Percentiles rank a stretch among this genome's conserved stretches.
phyloP scores from a whole-genome alignment of 2,113 vertebrate species.

The Peromyscus californicus region DNA sequence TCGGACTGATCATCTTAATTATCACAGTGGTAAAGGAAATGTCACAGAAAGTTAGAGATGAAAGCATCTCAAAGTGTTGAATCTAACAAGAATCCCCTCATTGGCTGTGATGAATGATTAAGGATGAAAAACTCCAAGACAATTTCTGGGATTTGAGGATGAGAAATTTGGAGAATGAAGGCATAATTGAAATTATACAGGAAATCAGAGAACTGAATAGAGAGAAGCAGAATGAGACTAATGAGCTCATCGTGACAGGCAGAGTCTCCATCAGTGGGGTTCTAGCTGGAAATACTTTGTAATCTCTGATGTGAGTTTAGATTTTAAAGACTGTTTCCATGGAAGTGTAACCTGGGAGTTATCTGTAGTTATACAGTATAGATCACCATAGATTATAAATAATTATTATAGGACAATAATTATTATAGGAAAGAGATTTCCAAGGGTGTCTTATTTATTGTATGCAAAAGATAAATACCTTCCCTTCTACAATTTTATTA shows the following conservation, averaged over 20 bases:
- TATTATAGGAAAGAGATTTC: neutral
- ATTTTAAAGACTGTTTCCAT: neutral
- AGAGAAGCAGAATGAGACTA: neutral
- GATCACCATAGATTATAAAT: neutral
- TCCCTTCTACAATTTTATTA: neutral
- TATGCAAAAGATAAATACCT: neutral
- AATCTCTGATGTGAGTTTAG: neutral
- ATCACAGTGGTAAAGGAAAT: neutral
- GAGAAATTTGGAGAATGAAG: neutral
- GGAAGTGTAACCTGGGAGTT: neutral
- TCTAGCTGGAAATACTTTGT: neutral
- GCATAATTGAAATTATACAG: neutral
- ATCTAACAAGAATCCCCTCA: neutral
- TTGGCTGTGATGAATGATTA: neutral
- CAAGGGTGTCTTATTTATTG: neutral
- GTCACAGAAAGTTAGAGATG: neutral
- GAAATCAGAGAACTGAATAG: neutral
- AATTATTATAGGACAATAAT: neutral
- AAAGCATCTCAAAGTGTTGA: neutral
- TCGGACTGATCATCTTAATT: neutral
- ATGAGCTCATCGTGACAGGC: neutral
- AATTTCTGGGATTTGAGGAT: neutral
- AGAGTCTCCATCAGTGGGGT: neutral
- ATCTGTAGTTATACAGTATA: neutral
- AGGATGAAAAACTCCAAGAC: neutral